Percentiles rank a stretch among this genome's conserved stretches.
phyloP scores from a whole-genome alignment of 2,888 invertebrate species.

The Idaea dimidiata region DNA sequence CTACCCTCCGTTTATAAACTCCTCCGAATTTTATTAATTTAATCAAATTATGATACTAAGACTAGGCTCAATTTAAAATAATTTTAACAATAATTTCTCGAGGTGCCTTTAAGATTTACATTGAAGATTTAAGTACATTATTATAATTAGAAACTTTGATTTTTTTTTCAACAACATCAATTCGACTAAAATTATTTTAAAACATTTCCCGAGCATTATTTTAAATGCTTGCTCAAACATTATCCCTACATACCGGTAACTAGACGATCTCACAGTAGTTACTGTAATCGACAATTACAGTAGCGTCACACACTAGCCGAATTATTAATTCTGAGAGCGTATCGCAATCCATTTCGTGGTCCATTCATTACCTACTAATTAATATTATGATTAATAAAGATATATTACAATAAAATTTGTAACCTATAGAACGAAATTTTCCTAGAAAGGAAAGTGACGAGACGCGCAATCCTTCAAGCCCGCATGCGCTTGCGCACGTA shows the following conservation, averaged over 20 bases:
- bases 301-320: conserved; percentile 65
- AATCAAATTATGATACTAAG: conserved; percentile 75
- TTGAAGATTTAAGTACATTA: conserved; percentile 79
- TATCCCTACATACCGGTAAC: conserved; percentile 71
- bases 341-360: conserved; percentile 68
- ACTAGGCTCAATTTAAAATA: conserved; percentile 76
- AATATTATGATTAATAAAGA: conserved; percentile 58
- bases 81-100: conserved; percentile 67
- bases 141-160: conserved; percentile 75
- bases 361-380: conserved; percentile 70
- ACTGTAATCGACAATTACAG: conserved; percentile 14
- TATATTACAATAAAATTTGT: conserved; percentile 79
- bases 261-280: conserved; percentile 51
- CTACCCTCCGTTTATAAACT: conserved; percentile 39
- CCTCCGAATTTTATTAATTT: conserved; percentile 54
- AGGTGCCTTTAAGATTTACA: conserved; percentile 77
- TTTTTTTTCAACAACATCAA: conserved; percentile 78
- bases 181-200: conserved; percentile 75
- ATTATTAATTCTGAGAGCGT: conserved; percentile 76
- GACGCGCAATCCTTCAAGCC: conserved; percentile 8
- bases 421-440: conserved; percentile 78
- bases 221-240: conserved; percentile 79
- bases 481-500: conserved; percentile 12
- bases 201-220: conserved; percentile 66
- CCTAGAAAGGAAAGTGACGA: conserved; percentile 64